These are phyloP conservation scores for Macaria notata DNA, from an alignment of 2,888 invertebrate genomes.

Conservation along the genomic window DNA sequence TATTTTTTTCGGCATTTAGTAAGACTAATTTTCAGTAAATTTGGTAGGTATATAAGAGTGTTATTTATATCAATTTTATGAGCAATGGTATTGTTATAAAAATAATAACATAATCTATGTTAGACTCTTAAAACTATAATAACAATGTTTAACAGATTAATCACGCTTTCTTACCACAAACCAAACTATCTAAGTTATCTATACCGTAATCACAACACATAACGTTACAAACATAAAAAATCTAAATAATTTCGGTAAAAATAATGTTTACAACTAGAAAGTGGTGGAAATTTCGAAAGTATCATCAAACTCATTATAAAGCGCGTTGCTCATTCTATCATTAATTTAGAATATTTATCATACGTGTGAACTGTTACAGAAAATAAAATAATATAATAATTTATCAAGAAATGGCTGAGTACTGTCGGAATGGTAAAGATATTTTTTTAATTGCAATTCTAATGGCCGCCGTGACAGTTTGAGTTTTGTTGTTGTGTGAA, in stretches of 20 bases:
- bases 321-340: slow-evolving; percentile 52
- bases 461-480: slow-evolving; percentile 2
- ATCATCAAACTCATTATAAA: slow-evolving; percentile 46
- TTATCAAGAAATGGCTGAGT: slow-evolving; percentile 15
- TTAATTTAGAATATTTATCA: slow-evolving; percentile 44
- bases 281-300: slow-evolving; percentile 55
- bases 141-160: too few species aligned
- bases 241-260: slow-evolving; percentile 27
- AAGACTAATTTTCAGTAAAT: too few species aligned
- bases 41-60: too few species aligned
- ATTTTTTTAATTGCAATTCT: slow-evolving; percentile 40
- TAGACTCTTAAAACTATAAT: too few species aligned
- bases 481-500: slow-evolving; percentile 15
- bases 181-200: not conserved
- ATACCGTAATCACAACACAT: slow-evolving; percentile 12
- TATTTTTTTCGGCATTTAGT: too few species aligned
- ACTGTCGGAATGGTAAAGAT: slow-evolving; percentile 42
- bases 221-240: slow-evolving; percentile 18
- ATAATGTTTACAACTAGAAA: slow-evolving; percentile 63
- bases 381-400: slow-evolving; percentile 26
- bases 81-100: too few species aligned
- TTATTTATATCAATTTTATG: too few species aligned
- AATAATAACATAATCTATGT: too few species aligned
- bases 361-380: slow-evolving; percentile 50
- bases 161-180: slow-evolving; percentile 12